Base-by-base conservation (phyloP, 1,140 invertebrate species). In the Drosophila ficusphila region DNA sequence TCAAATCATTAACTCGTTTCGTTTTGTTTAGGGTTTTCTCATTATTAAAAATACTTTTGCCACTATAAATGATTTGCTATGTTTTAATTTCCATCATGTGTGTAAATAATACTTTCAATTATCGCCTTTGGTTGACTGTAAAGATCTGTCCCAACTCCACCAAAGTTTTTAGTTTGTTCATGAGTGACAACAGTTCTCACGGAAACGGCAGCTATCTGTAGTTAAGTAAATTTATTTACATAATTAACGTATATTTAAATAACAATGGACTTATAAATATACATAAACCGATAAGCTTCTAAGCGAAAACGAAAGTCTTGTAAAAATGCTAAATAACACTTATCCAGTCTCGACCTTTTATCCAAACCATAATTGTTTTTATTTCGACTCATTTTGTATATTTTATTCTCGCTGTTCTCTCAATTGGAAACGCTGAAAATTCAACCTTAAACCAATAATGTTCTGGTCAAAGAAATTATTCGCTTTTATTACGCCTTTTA, bases 191-290 rank as follows among this genome's bases (percentile, higher is more conserved):
- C 78, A 90, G 74, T 86, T 90, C 89, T 90, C 89, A 90, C 88
- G 89, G 83, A 90, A 90, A 83, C 58, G 89, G 83, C 89, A 90
- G 89, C 89, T 90, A 90, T 85, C 74, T 89, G 89, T 90, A 90
- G 89, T 89, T 90, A 90, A 89, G 81, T 86, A 86, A 89, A 90
- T 76, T 86, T 86, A 86, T 89, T 90, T 90, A 86, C 90, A 79
- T 68, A 78, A 86, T 82, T 79, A 81, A 53, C 47, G 60, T 62
- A 74, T 86, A 79, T 71, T 77, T 75, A 89, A 76, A 58, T 82
- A 89, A 78, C 60, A 88, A 88, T 82, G 69, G 81, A 86, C 81
- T 86, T 86, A 86, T 85, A 85, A 76, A 85, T 76, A 85, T 81
- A 76, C 62, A 86, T 56, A 71, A 57, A 57, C 58, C 27, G 42